Base-by-base conservation (phyloP, 1,140 invertebrate genomes). In the Lepidurus packardi region DNA sequence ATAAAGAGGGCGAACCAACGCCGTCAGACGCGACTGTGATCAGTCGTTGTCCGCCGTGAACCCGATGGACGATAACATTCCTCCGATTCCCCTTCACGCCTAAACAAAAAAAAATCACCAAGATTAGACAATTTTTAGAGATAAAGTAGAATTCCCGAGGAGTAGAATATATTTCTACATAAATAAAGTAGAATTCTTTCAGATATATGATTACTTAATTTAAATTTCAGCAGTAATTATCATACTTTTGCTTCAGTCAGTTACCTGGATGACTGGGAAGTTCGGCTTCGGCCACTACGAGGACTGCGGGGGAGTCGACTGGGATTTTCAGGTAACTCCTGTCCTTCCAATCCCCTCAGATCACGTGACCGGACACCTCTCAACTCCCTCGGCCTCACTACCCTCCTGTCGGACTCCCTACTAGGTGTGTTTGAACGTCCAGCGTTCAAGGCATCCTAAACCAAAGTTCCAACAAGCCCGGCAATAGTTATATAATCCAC, bases 1-100 rank as follows among this genome's bases (percentile, higher is more conserved):
- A 86, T 87, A 81, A 87, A 84, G 41, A 89, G 88, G 81, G 86
- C 88, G 65, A 87, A 83, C 82, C 85, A 87, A 83, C 88, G 86
- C 82, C 88, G 88, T 89, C 88, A 89, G 73, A 82, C 75, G 42
- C 44, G 73, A 47, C 74, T 75, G 5, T 73, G 21, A 79, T 43
- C 74, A 43, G 9, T 43, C 43, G 47, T 43, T 42, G 42, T 41
- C 9, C 43, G 76, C 21, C 43, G 44, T 21, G 44, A 77, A 45
- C 43, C 16, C 7, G 42, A 42, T 21, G 16, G 43, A 44, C 44
- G 24, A 47, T 41, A 77, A 34, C 25, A 25, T 21, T 44, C 43
- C 10, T 47, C 43, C 5, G 76, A 77, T 43, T 77, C n/a, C 24
- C 16, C 21, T 16, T 45, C 25, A 45, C 79, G n/a, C 76, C 76